Evolutionary conservation across 1,140 invertebrate species (phyloP).

Genomic region (Caenorhabditis tropicalis): DNA sequence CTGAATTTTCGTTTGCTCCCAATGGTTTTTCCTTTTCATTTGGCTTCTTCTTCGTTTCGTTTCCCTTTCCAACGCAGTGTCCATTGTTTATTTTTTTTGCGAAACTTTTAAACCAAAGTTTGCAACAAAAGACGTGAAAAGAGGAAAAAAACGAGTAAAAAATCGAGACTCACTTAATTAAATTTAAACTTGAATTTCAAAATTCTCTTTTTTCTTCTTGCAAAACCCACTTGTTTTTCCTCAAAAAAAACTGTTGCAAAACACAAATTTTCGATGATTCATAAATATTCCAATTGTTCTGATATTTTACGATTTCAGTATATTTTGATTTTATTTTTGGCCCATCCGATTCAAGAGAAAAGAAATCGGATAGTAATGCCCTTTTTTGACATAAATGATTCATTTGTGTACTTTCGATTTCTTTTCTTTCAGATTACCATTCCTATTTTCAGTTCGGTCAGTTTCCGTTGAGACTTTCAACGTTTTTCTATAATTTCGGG

Average conservation of each 20-base stretch:
- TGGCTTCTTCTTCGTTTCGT: not conserved
- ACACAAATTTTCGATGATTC: not conserved
- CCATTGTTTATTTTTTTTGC: conserved; percentile 44
- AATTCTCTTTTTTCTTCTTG: too few relatives aligned
- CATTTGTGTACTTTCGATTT: conserved; percentile 21
- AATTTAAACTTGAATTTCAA: too few relatives aligned
- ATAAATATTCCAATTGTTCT: not conserved
- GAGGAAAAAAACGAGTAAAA: not conserved
- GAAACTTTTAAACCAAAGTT: conserved; percentile 40
- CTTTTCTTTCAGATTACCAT: not conserved
- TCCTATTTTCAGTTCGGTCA: not conserved
- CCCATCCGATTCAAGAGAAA: not conserved
- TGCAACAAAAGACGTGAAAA: conserved; percentile 13
- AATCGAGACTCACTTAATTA: not conserved
- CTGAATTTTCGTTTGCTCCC: not conserved
- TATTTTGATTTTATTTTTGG: not conserved
- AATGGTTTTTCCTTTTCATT: conserved; percentile 24
- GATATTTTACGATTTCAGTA: conserved; percentile 16
- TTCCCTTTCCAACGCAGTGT: not conserved
- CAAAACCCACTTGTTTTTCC: too few relatives aligned
- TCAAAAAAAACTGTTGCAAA: too few relatives aligned
- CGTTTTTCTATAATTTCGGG: not conserved
- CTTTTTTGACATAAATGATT: conserved; percentile 14
- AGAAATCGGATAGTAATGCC: not conserved
- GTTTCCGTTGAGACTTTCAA: not conserved